phyloP scores from a whole-genome alignment of 2,113 vertebrate genomes.

The Pollimyrus isidori region DNA sequence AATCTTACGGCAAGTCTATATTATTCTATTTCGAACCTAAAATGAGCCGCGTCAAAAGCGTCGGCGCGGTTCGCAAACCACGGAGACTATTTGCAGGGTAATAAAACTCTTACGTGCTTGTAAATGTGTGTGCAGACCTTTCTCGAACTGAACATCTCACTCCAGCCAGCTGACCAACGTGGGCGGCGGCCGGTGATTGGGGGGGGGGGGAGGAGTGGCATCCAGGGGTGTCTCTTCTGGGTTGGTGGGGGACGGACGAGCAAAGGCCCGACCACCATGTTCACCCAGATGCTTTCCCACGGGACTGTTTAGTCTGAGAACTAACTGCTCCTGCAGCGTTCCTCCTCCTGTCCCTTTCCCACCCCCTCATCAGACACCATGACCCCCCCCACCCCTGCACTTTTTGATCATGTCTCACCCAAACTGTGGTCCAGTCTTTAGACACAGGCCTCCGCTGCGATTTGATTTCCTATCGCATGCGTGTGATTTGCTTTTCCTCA shows the following conservation, averaged over 20 bases:
- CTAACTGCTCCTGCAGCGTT: background rate
- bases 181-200: background rate
- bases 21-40: background rate
- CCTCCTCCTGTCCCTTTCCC: background rate
- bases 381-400: background rate
- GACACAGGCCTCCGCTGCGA: background rate
- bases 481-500: background rate
- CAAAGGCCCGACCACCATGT: slow-evolving; percentile 30
- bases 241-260: too few relatives aligned
- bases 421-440: background rate
- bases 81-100: background rate
- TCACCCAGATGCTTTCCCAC: slow-evolving; percentile 59
- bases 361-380: background rate
- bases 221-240: background rate
- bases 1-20: background rate
- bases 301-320: slow-evolving; percentile 34
- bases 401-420: background rate
- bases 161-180: background rate
- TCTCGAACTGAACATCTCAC: background rate
- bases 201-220: background rate
- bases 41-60: background rate
- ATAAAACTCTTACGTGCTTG: background rate
- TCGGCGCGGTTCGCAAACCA: too few relatives aligned
- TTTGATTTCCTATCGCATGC: background rate
- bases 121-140: background rate